These are phyloP conservation scores for Blennius ocellaris DNA, from an alignment of 2,113 vertebrate genomes.

Conservation along the genomic window DNA sequence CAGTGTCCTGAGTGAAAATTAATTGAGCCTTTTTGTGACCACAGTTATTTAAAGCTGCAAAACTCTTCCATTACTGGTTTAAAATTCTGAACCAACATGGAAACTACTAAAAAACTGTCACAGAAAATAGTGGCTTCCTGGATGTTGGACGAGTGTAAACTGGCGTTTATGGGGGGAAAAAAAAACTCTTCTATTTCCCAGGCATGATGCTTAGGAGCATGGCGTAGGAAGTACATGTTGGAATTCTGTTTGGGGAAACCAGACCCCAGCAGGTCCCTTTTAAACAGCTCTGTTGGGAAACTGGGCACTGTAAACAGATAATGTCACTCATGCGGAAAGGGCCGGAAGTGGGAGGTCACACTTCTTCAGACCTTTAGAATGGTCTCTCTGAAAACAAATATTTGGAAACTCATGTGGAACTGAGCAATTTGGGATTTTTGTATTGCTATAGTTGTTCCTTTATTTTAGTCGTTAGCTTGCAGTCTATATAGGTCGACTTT, in stretches of 20 bases:
- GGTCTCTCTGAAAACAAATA: constrained; percentile 43
- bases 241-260: constrained; percentile 53
- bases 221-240: constrained; percentile 42
- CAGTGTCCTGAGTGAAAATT: constrained; percentile 13
- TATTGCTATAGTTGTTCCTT: constrained; percentile 36
- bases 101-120: constrained; percentile 72
- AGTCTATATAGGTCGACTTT: constrained; percentile 1
- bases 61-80: constrained; percentile 5
- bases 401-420: constrained; percentile 34
- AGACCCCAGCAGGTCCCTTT: constrained; percentile 65
- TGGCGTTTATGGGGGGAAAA: constrained; percentile 59
- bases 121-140: constrained; percentile 73
- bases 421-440: constrained; percentile 12
- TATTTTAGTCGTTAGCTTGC: constrained; percentile 29
- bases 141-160: constrained; percentile 66
- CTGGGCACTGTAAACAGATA: constrained; percentile 78
- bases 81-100: constrained; percentile 75
- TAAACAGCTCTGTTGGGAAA: constrained; percentile 71
- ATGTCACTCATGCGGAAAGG: constrained; percentile 70
- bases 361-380: constrained; percentile 55
- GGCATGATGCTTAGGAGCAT: constrained; percentile 43
- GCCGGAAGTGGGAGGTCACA: constrained; percentile 69
- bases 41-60: too few species aligned
- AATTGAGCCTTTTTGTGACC: constrained; percentile 31
- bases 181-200: constrained; percentile 73